Evolutionary conservation across 2,888 invertebrate species (phyloP).

Genomic region (Bembecia ichneumoniformis): DNA sequence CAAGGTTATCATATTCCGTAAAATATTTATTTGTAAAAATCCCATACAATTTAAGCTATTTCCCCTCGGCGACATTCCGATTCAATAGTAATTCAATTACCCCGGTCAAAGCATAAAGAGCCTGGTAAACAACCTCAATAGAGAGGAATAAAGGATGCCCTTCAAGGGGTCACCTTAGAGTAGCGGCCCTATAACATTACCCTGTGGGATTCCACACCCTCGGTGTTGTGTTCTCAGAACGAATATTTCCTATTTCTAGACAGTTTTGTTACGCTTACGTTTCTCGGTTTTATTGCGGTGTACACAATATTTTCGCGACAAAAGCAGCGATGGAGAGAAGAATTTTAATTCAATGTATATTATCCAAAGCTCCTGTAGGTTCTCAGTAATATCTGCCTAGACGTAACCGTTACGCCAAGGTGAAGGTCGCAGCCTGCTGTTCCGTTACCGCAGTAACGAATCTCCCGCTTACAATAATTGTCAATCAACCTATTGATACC

Average conservation of each 20-base stretch:
- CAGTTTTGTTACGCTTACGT: slow-evolving; percentile 16
- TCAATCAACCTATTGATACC: slow-evolving; percentile 6
- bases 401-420: slow-evolving; percentile 39
- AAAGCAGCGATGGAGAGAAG: slow-evolving; percentile 15
- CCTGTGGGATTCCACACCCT: slow-evolving; percentile 28
- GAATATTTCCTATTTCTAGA: slow-evolving; percentile 1
- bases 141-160: slow-evolving; percentile 38
- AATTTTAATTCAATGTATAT: slow-evolving; percentile 4
- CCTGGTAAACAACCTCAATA: slow-evolving; percentile 37
- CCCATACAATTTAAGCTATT: slow-evolving; percentile 16
- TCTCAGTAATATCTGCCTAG: slow-evolving; percentile 22
- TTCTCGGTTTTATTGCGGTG: slow-evolving; percentile 9
- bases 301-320: background rate
- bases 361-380: slow-evolving; percentile 22
- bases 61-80: slow-evolving; percentile 28
- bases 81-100: slow-evolving; percentile 41
- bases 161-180: slow-evolving; percentile 48
- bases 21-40: slow-evolving; percentile 5
- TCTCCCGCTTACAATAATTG: background rate
- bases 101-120: slow-evolving; percentile 27
- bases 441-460: slow-evolving; percentile 35
- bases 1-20: slow-evolving; percentile 3
- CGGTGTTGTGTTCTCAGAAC: slow-evolving; percentile 4
- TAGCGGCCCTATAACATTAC: slow-evolving; percentile 32
- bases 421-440: slow-evolving; percentile 37